Evolutionary conservation across 2,888 invertebrate genomes (phyloP).

Genomic region (Macrophya alboannulata): DNA sequence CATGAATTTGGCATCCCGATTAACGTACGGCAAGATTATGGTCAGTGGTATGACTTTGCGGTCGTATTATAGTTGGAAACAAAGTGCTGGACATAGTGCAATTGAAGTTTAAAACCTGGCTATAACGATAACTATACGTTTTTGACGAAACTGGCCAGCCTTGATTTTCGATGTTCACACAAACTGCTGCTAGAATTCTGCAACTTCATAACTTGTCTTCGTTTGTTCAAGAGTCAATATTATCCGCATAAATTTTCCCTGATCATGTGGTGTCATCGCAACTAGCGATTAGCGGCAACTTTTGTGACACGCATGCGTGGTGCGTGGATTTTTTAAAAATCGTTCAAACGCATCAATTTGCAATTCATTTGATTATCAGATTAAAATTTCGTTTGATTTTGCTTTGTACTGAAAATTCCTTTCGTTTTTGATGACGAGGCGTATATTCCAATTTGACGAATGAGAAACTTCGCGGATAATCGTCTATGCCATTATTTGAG

Average conservation of each 20-base stretch:
- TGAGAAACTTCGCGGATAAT: not conserved
- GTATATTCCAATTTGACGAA: not conserved
- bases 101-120: not conserved
- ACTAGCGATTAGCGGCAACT: slow-evolving; percentile 18
- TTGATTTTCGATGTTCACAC: not conserved
- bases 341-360: not conserved
- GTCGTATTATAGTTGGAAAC: no score
- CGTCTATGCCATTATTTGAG: not conserved
- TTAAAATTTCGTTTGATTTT: not conserved
- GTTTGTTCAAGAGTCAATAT: not conserved
- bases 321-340: not conserved
- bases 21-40: no score
- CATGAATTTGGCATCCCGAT: not conserved
- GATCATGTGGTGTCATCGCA: not conserved
- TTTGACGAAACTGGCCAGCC: not conserved
- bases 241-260: not conserved
- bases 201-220: not conserved
- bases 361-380: not conserved
- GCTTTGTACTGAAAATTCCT: not conserved
- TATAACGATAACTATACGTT: not conserved
- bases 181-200: not conserved
- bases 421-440: not conserved
- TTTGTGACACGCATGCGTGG: not conserved
- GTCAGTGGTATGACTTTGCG: no score
- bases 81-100: not conserved